phyloP scores from a whole-genome alignment of 2,888 invertebrate genomes.

The Cotesia congregata region DNA sequence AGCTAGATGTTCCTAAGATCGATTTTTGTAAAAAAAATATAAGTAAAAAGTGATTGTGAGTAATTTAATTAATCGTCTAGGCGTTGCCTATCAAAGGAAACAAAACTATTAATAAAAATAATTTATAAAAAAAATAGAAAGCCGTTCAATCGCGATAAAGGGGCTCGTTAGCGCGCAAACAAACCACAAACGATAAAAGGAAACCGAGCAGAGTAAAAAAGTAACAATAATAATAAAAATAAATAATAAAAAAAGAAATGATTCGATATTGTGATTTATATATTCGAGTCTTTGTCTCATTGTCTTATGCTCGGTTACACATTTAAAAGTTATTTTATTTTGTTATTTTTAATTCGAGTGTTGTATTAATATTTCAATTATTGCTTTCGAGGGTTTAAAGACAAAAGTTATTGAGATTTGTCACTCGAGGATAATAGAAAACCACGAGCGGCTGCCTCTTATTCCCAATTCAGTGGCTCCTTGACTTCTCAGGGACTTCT shows the following conservation, averaged over 20 bases:
- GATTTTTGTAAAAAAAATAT: not conserved
- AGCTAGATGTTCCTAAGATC: not conserved
- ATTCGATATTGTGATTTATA: not conserved
- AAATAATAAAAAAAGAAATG: not conserved
- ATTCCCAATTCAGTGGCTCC: not conserved
- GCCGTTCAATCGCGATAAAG: conserved; percentile 47
- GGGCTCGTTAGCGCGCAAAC: conserved; percentile 31
- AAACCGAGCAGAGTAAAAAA: not conserved
- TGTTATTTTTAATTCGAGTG: not conserved
- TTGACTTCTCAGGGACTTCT: not conserved
- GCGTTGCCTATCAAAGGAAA: not conserved
- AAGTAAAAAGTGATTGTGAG: not conserved
- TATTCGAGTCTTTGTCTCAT: not conserved
- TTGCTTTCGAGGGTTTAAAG: not conserved
- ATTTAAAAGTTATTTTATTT: not conserved
- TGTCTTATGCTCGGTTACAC: not conserved
- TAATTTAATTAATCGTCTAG: not conserved
- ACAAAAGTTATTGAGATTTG: not conserved
- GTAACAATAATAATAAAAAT: not conserved
- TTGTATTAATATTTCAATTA: conserved; percentile 1
- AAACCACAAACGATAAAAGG: conserved; percentile 8
- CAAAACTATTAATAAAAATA: conserved; percentile 8
- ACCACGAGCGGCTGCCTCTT: not conserved
- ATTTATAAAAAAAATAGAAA: conserved; percentile 43
- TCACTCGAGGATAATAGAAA: not conserved